Evolutionary conservation across 1,140 invertebrate species (phyloP), one percentile per base, ranked within the genome.

Genomic region (Latrodectus geometricus): DNA sequence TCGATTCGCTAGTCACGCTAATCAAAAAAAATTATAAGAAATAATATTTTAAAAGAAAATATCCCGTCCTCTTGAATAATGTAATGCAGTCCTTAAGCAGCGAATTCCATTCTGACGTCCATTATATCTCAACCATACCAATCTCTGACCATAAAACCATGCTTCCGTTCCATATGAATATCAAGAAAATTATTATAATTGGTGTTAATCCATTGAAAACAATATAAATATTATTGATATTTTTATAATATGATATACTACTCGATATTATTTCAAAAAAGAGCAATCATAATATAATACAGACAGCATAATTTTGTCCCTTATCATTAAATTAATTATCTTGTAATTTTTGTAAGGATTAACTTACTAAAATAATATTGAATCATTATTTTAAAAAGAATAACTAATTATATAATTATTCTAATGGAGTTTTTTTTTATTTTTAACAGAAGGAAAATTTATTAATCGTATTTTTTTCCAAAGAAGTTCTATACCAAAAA

Each of bases 11-110:
- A 84, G 73, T 84, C 65, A 76, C n/a, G 23, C 65, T 54, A 56
- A 56, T 21, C 21, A 68, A 56, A 68, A 20, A 4, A 68, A 79
- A 69, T 66, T 68, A 48, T 61, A 1, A 0, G 20, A 21, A 20
- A 20, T 11, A 61, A 9, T 79, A 14, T 20, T 66, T 79, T 52
- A 48, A 66, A 68, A 79, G 23, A 8, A 75, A 20, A 65, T 68
- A 70, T 72, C 82, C 82, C 82, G 82, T 84, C 82, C 82, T 84
- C 54, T 74, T 35, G 52, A 52, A 61, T 68, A 75, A 66, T 56
- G 54, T 76, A 56, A 23, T 68, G 82, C 56, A 76, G 56, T 17
- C 20, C 56, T 35, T 61, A 14, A 15, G n/a, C 61, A 76, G 82
- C 73, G 76, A 69, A 23, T 52, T 52, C n/a, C 48, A 68, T 76